phyloP scores from a whole-genome alignment of 1,140 invertebrate genomes.

The Yoshiicerus persimilis region DNA sequence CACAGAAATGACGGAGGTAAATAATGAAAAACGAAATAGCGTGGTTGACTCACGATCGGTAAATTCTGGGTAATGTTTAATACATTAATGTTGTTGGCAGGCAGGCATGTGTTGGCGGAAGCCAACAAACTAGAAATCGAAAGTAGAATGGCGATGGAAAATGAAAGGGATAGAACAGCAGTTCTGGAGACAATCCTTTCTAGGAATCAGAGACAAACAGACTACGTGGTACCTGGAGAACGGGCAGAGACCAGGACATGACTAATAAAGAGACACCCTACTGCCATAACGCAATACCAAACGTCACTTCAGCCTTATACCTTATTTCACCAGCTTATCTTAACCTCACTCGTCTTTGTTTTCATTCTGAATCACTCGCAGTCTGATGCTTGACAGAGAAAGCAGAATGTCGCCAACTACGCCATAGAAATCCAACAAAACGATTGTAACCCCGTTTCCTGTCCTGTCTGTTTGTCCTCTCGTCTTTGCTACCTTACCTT shows the following conservation, averaged over 20 bases:
- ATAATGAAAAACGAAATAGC: no score
- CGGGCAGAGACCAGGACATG: background rate
- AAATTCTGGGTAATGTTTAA: background rate
- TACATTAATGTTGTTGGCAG: background rate
- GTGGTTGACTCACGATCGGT: no score
- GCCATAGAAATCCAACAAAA: background rate
- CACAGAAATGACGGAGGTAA: background rate
- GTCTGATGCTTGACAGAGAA: background rate
- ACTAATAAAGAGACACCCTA: constrained; percentile 34
- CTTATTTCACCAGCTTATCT: background rate
- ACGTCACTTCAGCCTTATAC: background rate
- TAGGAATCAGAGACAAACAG: background rate
- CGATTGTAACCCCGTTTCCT: background rate
- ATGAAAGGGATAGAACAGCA: background rate
- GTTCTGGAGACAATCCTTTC: background rate
- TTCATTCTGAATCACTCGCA: background rate
- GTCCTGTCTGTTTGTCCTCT: background rate
- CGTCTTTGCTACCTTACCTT: background rate
- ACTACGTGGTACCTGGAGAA: no score
- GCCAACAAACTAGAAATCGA: background rate
- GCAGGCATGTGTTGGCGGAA: background rate
- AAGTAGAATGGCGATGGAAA: background rate
- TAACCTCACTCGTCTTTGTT: background rate
- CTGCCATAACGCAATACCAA: constrained; percentile 27
- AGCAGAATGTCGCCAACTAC: background rate